Percentiles rank a stretch among this genome's conserved stretches.
Evolutionary conservation across 2,113 vertebrate genomes (phyloP).

Genomic region (Murina feae): DNA sequence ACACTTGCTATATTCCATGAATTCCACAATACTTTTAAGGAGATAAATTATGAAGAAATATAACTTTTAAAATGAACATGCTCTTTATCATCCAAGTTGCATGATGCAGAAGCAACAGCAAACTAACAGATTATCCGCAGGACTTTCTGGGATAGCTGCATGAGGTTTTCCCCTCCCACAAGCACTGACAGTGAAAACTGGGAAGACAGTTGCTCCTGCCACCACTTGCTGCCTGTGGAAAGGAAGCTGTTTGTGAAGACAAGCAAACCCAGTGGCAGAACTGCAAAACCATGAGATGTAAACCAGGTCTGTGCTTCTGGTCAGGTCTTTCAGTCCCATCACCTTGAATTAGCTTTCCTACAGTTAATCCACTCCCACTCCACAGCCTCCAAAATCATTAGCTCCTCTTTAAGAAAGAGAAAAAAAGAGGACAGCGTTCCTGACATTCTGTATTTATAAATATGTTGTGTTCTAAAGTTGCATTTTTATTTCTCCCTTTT

Average conservation of each 20-base stretch:
- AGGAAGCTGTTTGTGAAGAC: not conserved
- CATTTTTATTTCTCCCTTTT: conserved; percentile 5
- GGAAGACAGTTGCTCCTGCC: not conserved
- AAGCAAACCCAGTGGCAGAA: not conserved
- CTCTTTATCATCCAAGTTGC: not conserved
- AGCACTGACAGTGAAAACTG: not conserved
- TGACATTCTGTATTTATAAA: not conserved
- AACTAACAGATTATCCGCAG: not conserved
- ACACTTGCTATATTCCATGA: not conserved
- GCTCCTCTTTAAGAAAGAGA: not conserved
- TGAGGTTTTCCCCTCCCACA: accelerated
- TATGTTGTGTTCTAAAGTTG: not conserved
- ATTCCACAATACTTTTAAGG: not conserved
- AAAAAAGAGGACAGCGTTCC: not conserved
- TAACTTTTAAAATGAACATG: not conserved
- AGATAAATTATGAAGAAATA: not conserved
- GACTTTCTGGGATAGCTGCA: not conserved
- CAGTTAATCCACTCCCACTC: not conserved
- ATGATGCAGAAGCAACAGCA: not conserved
- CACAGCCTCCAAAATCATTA: not conserved
- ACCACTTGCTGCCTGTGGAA: not conserved
- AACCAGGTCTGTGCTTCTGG: not conserved
- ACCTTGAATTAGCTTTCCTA: not conserved
- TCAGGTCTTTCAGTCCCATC: not conserved
- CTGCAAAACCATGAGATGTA: not conserved